Conservation (phyloP, 1,140 invertebrate species). For the Gonatopus flavifemur region DNA sequence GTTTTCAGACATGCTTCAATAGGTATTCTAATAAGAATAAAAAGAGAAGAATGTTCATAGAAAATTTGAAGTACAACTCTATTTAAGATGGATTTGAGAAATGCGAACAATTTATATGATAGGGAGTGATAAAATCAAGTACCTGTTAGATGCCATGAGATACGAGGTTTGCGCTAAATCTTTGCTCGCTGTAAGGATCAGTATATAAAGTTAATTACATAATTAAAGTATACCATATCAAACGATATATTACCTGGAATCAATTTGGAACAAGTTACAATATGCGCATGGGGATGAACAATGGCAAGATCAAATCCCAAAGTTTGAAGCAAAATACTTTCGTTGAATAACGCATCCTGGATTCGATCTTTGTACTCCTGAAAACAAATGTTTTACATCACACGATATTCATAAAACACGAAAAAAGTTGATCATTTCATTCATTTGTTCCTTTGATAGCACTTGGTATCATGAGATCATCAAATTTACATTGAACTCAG, state of each 20-base stretch:
- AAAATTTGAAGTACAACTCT: too few species aligned
- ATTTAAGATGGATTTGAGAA: too few species aligned
- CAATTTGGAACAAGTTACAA: slow-evolving; percentile 91
- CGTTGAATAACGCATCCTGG: slow-evolving; percentile 92
- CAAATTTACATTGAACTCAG: slow-evolving; percentile 90
- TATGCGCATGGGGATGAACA: slow-evolving; percentile 96
- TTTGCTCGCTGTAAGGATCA: slow-evolving; percentile 80
- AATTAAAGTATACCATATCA: neutral
- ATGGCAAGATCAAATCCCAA: slow-evolving; percentile 95
- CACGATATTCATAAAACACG: too few species aligned
- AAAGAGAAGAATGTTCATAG: too few species aligned
- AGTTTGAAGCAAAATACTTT: slow-evolving; percentile 94
- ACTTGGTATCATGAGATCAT: slow-evolving; percentile 92
- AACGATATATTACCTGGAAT: slow-evolving; percentile 74
- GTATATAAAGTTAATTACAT: neutral
- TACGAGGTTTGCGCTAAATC: slow-evolving; percentile 96
- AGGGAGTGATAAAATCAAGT: slow-evolving; percentile 36
- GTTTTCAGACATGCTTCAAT: slow-evolving; percentile 24
- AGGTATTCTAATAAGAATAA: too few species aligned
- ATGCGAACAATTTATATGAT: slow-evolving; percentile 32
- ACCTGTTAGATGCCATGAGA: slow-evolving; percentile 97
- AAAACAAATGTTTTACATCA: too few species aligned
- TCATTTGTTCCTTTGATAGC: slow-evolving; percentile 91
- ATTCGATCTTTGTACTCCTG: slow-evolving; percentile 76
- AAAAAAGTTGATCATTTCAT: slow-evolving; percentile 61